phyloP scores from a whole-genome alignment of 2,113 vertebrate genomes.

The Dipodomys merriami region DNA sequence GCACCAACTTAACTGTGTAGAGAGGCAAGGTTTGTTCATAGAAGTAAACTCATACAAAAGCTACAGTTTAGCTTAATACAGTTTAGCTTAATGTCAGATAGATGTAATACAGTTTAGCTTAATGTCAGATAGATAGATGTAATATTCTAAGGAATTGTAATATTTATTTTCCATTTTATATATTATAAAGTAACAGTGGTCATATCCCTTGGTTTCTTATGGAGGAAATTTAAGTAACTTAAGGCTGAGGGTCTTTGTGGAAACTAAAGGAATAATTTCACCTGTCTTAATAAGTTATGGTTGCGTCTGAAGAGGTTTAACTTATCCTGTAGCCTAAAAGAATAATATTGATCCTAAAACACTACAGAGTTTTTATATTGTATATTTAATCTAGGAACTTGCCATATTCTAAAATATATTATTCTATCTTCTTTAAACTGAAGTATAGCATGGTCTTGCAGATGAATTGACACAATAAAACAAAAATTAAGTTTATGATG shows the following conservation, averaged over 20 bases:
- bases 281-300: not conserved
- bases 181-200: not conserved
- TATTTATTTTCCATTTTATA: constrained; percentile 29
- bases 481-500: constrained; percentile 60
- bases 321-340: not conserved
- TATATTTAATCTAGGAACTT: constrained; percentile 27
- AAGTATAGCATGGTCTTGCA: not conserved
- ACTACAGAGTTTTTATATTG: not conserved
- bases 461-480: constrained; percentile 49
- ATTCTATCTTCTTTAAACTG: not conserved
- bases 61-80: not conserved
- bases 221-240: not conserved
- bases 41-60: constrained; percentile 39
- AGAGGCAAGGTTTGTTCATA: not conserved
- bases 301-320: constrained; percentile 2
- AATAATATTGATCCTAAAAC: constrained; percentile 33
- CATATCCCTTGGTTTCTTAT: not conserved
- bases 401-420: constrained; percentile 28
- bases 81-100: not conserved
- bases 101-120: not conserved
- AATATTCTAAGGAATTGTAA: constrained; percentile 2
- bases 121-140: not conserved
- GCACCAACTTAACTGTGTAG: not conserved
- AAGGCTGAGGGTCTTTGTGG: not conserved
- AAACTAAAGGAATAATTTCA: constrained; percentile 35